A percentile compares a stretch with the other conserved stretches of the same genome.
These are phyloP conservation scores for Bimastos eiseni DNA, from an alignment of 2,888 invertebrate genomes.

Conservation along the genomic window DNA sequence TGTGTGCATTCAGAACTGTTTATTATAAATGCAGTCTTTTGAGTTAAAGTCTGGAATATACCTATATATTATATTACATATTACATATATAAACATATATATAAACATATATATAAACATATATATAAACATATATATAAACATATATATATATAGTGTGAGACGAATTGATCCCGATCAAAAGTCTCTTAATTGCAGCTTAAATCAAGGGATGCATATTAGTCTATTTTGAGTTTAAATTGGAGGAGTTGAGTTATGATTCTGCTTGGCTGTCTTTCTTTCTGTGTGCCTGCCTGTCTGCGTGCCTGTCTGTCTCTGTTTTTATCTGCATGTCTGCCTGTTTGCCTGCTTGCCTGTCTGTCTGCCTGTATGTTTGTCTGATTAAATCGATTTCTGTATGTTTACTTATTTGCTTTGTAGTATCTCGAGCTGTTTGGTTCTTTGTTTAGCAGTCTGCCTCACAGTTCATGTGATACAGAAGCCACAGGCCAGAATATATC, in stretches of 20 bases:
- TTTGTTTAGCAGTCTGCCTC: too few species aligned
- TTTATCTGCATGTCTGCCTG: neutral
- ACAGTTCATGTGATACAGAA: too few species aligned
- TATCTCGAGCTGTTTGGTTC: too few species aligned
- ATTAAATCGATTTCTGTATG: neutral
- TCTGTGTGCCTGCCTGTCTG: neutral
- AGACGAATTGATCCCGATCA: neutral
- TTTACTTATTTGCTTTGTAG: neutral
- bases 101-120: neutral
- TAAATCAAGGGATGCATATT: neutral
- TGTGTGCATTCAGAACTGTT: neutral
- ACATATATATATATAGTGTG: neutral
- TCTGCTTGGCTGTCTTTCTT: neutral
- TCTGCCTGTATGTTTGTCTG: too few species aligned
- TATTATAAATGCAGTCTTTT: neutral
- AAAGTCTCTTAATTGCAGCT: neutral
- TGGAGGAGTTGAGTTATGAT: neutral
- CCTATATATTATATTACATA: neutral
- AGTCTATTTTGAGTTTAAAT: neutral
- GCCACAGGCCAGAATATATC: too few species aligned
- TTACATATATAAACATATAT: neutral
- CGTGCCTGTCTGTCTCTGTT: neutral
- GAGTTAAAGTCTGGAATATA: neutral
- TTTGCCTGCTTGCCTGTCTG: too few species aligned
- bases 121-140: neutral